Conservation (phyloP, 1,140 invertebrate genomes). For the Listronotus bonariensis region DNA sequence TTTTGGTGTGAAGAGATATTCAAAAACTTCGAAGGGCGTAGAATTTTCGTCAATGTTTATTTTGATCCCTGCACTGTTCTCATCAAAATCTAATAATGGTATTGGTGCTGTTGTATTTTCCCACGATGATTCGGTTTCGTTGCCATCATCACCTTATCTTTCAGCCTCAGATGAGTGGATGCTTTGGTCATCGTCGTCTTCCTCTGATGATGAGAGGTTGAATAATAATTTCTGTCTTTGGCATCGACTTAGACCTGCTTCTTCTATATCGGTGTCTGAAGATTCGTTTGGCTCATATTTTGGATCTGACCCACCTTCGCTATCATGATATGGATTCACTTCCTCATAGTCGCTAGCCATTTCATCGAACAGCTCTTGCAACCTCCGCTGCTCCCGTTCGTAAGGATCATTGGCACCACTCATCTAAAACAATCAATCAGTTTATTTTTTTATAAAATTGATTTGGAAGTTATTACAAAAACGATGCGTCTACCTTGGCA, state of each 20-base stretch:
- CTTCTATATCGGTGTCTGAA: not conserved
- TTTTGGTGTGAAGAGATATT: too few species aligned
- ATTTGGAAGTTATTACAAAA: too few species aligned
- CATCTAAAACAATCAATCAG: not conserved
- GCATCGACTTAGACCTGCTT: not conserved
- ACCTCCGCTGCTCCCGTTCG: not conserved
- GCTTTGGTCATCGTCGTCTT: not conserved
- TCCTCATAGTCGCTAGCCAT: too few species aligned
- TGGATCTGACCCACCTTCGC: not conserved
- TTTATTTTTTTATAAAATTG: too few species aligned
- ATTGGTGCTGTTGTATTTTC: not conserved
- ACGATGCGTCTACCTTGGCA: too few species aligned
- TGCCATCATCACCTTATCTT: not conserved
- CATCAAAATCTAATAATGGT: not conserved
- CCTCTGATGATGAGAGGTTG: not conserved
- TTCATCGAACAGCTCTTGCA: not conserved
- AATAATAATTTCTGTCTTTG: not conserved
- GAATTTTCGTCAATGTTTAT: too few species aligned
- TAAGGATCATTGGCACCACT: not conserved
- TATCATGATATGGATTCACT: too few species aligned
- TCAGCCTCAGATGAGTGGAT: not conserved
- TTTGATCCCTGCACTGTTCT: too few species aligned
- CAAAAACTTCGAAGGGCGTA: too few species aligned
- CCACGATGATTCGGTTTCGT: not conserved
- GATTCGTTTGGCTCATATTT: not conserved